Percentiles rank a stretch among this genome's conserved stretches.
phyloP scores from a whole-genome alignment of 2,888 invertebrate species.

The Phorcus lineatus region DNA sequence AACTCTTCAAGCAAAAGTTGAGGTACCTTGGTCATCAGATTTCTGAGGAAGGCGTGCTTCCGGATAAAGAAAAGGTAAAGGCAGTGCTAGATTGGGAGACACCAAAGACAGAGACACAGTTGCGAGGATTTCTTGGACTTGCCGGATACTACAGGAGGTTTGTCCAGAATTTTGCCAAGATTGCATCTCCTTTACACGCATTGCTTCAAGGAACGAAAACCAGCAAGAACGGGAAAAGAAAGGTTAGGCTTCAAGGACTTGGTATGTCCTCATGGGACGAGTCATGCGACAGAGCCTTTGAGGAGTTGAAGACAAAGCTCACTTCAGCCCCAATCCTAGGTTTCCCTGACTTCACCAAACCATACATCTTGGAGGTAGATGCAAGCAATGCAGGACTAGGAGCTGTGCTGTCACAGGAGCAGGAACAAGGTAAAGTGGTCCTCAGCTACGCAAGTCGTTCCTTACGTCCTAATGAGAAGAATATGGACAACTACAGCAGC shows the following conservation, averaged over 20 bases:
- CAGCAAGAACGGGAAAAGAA: not conserved
- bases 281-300: slow-evolving; percentile 36
- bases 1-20: slow-evolving; percentile 24
- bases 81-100: slow-evolving; percentile 24
- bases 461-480: no score
- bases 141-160: slow-evolving; percentile 29
- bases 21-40: slow-evolving; percentile 38
- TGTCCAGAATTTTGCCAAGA: slow-evolving; percentile 29
- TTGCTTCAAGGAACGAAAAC: slow-evolving; percentile 17
- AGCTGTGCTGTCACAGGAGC: slow-evolving; percentile 37
- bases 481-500: slow-evolving; percentile 34
- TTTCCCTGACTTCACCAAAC: slow-evolving; percentile 34
- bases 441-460: no score
- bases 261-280: slow-evolving; percentile 29
- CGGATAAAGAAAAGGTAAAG: no score
- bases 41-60: slow-evolving; percentile 9
- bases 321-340: slow-evolving; percentile 37
- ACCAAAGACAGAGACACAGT: slow-evolving; percentile 7
- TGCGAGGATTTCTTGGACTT: slow-evolving; percentile 38
- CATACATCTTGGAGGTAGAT: slow-evolving; percentile 37
- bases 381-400: slow-evolving; percentile 35
- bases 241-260: not conserved
- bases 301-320: slow-evolving; percentile 32
- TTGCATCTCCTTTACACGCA: slow-evolving; percentile 35
- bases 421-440: slow-evolving; percentile 29